Evolutionary conservation across 2,113 vertebrate species (phyloP).

Genomic region (Carassius gibelio): DNA sequence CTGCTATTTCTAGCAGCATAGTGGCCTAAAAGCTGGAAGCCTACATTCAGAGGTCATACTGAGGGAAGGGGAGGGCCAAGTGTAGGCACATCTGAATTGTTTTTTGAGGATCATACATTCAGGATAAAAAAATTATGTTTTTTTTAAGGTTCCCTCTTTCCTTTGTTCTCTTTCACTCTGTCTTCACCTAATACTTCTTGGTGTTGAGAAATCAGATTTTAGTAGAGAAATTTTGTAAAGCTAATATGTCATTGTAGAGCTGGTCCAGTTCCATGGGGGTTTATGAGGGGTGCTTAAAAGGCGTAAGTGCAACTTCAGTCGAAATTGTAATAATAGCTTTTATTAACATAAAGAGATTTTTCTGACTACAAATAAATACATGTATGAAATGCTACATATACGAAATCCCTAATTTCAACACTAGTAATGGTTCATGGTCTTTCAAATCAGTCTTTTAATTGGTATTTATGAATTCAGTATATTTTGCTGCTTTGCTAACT

Average conservation of each 20-base stretch:
- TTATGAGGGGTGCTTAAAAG: not conserved
- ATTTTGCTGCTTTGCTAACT: not conserved
- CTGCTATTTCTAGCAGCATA: conserved; percentile 74
- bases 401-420: not conserved
- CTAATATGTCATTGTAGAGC: conserved; percentile 61
- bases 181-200: conserved; percentile 1
- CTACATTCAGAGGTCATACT: conserved; percentile 74
- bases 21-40: conserved; percentile 74
- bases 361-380: not conserved
- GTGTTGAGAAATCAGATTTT: not conserved
- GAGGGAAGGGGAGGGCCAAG: conserved; percentile 59
- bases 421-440: not conserved
- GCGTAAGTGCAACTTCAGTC: not conserved
- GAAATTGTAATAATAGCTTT: not conserved
- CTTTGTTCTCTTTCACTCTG: conserved; percentile 9
- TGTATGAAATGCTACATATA: not conserved
- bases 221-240: conserved; percentile 66
- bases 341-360: not conserved
- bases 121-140: not conserved
- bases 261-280: not conserved
- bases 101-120: not conserved
- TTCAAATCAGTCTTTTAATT: not conserved
- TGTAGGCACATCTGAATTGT: not conserved
- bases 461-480: not conserved
- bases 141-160: not conserved